A percentile compares a stretch with the other conserved stretches of the same genome.
These are phyloP conservation scores for Carposina sasakii DNA, from an alignment of 1,140 invertebrate genomes.

Conservation along the genomic window DNA sequence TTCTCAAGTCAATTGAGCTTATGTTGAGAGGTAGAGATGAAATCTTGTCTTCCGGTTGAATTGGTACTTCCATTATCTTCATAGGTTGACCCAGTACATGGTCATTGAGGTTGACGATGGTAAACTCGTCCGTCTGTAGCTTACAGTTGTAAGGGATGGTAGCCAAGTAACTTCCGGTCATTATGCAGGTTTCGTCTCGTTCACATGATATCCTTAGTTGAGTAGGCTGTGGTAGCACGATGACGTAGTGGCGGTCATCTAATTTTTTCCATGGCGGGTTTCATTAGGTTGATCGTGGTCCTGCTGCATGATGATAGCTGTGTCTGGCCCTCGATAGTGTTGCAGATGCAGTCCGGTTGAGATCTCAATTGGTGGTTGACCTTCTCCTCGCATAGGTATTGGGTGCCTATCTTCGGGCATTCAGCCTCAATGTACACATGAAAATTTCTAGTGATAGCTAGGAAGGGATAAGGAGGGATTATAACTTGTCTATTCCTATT, in stretches of 20 bases:
- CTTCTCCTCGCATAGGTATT: conserved; percentile 4
- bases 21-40: too few species aligned
- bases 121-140: conserved; percentile 11
- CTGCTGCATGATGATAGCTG: conserved; percentile 2
- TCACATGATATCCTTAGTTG: conserved; percentile 16
- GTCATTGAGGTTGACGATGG: conserved; percentile 14
- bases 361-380: background rate
- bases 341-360: conserved; percentile 16
- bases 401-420: background rate
- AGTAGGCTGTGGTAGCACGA: conserved; percentile 14
- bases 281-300: conserved; percentile 6
- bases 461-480: background rate
- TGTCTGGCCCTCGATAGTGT: conserved; percentile 10
- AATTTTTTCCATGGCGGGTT: conserved; percentile 19
- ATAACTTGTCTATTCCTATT: too few species aligned
- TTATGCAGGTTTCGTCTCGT: conserved; percentile 5
- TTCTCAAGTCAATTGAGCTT: too few species aligned
- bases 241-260: conserved; percentile 18
- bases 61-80: conserved; percentile 16
- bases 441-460: background rate
- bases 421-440: background rate
- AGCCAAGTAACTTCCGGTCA: conserved; percentile 20
- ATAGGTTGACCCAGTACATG: conserved; percentile 14
- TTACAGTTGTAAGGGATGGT: conserved; percentile 13
- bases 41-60: too few species aligned